Evolutionary conservation across 2,797 vertebrate genomes (phyloP).

Genomic region (Florisuga fusca): DNA sequence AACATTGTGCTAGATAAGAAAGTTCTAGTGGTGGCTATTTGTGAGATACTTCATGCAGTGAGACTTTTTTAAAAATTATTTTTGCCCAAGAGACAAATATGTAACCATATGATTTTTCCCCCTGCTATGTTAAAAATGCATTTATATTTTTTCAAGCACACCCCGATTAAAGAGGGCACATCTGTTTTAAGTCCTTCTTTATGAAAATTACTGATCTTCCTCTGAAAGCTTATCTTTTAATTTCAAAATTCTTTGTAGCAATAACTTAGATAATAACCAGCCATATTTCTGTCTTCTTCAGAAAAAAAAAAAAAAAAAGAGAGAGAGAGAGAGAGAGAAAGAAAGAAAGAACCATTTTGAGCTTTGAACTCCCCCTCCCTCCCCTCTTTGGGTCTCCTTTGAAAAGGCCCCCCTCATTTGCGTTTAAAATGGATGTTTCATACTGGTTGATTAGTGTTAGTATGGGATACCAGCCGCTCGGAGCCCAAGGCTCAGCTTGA

Average conservation of each 20-base stretch:
- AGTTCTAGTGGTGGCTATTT: constrained; percentile 1
- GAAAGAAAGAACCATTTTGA: constrained; percentile 70
- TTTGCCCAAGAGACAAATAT: constrained; percentile 60
- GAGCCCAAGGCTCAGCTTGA: constrained; percentile 83
- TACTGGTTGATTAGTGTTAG: constrained; percentile 81
- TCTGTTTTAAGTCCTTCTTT: constrained; percentile 82
- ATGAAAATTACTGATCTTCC: constrained; percentile 78
- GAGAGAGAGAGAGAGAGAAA: background rate
- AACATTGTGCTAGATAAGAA: constrained; percentile 39
- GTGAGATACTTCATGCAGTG: background rate
- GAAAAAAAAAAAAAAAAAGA: background rate
- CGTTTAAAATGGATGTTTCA: constrained; percentile 80
- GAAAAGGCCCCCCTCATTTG: constrained; percentile 82
- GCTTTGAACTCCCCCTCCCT: constrained; percentile 79
- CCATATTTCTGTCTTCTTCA: constrained; percentile 76
- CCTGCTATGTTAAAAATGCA: constrained; percentile 77
- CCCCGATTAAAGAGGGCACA: constrained; percentile 79
- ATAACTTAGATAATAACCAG: constrained; percentile 81
- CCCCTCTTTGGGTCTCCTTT: constrained; percentile 66
- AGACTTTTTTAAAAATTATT: constrained; percentile 45
- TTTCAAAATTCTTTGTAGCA: constrained; percentile 82
- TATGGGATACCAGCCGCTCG: constrained; percentile 78
- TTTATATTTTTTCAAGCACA: constrained; percentile 70
- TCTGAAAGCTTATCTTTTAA: constrained; percentile 80
- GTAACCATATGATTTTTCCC: constrained; percentile 50